These are phyloP conservation scores for Mugil cephalus DNA, from an alignment of 2,113 vertebrate genomes.

Conservation along the genomic window DNA sequence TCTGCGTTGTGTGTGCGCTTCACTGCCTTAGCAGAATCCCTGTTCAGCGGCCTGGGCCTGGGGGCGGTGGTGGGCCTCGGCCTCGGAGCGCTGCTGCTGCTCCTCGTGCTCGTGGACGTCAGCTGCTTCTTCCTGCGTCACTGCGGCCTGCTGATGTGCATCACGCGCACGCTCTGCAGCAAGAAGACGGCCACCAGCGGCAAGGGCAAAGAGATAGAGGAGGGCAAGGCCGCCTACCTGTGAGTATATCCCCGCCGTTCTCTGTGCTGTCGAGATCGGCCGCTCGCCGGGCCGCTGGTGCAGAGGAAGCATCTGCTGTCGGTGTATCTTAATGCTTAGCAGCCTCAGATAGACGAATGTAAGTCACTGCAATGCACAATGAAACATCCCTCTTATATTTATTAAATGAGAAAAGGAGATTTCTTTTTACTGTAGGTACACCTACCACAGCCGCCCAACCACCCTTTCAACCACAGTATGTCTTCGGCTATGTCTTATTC, in stretches of 20 bases:
- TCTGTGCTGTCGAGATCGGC: too few relatives aligned
- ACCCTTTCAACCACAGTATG: conserved; percentile 80
- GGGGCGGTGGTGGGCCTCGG: conserved; percentile 94
- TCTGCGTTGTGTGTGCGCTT: conserved; percentile 35
- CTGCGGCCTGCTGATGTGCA: conserved; percentile 96
- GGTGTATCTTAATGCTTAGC: conserved; percentile 67
- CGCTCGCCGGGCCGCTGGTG: too few relatives aligned
- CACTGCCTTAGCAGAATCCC: conserved; percentile 90
- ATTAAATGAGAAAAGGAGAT: conserved; percentile 58
- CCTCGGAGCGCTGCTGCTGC: conserved; percentile 91
- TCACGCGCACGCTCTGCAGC: conserved; percentile 94
- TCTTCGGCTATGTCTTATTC: conserved; percentile 74
- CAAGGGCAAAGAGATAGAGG: conserved; percentile 97
- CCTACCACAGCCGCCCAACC: conserved; percentile 78
- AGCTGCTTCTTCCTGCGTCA: conserved; percentile 98
- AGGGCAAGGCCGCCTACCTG: conserved; percentile 98
- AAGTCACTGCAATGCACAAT: neutral
- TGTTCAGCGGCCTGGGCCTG: conserved; percentile 96
- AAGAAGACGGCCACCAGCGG: conserved; percentile 95
- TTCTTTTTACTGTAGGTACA: conserved; percentile 75
- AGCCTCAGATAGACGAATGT: too few relatives aligned
- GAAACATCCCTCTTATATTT: conserved; percentile 19
- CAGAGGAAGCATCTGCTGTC: conserved; percentile 73
- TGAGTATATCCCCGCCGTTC: conserved; percentile 88
- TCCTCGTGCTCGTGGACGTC: conserved; percentile 94